phyloP scores from a whole-genome alignment of 1,140 invertebrate species.

The Dinothrombium tinctorium region DNA sequence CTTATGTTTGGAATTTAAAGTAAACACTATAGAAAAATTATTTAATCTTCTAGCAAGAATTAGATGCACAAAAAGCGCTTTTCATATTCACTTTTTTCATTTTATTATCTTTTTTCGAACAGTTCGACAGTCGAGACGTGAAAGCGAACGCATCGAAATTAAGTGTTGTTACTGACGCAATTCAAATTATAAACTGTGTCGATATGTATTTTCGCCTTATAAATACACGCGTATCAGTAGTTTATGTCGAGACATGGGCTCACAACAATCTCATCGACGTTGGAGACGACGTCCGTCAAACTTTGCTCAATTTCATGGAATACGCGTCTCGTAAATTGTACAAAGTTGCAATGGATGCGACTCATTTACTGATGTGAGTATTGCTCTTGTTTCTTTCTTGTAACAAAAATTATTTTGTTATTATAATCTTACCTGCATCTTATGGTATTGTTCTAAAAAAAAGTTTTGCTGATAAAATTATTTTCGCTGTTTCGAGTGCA shows the following conservation, averaged over 20 bases:
- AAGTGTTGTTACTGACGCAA: slow-evolving; percentile 74
- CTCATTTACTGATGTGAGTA: slow-evolving; percentile 69
- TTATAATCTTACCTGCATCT: too few species aligned
- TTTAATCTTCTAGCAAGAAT: too few species aligned
- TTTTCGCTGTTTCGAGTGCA: too few species aligned
- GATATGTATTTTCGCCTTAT: slow-evolving; percentile 82
- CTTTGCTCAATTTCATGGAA: slow-evolving; percentile 66
- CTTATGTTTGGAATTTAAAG: too few species aligned
- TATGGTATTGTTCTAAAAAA: too few species aligned
- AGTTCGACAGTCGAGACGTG: slow-evolving; percentile 63
- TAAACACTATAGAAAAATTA: too few species aligned
- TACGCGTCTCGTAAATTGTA: slow-evolving; percentile 58
- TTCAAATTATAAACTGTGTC: slow-evolving; percentile 86
- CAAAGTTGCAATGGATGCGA: slow-evolving; percentile 60
- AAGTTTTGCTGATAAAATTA: too few species aligned
- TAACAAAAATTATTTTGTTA: too few species aligned
- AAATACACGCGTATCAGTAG: slow-evolving; percentile 71
- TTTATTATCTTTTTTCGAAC: slow-evolving; percentile 1
- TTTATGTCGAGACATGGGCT: slow-evolving; percentile 90
- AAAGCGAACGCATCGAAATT: slow-evolving; percentile 56
- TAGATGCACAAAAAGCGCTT: too few species aligned
- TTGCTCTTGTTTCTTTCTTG: neutral
- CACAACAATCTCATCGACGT: slow-evolving; percentile 59
- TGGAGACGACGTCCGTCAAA: slow-evolving; percentile 26
- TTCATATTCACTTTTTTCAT: too few species aligned